phyloP scores from a whole-genome alignment of 1,140 invertebrate genomes.

The Ceratina australensis region DNA sequence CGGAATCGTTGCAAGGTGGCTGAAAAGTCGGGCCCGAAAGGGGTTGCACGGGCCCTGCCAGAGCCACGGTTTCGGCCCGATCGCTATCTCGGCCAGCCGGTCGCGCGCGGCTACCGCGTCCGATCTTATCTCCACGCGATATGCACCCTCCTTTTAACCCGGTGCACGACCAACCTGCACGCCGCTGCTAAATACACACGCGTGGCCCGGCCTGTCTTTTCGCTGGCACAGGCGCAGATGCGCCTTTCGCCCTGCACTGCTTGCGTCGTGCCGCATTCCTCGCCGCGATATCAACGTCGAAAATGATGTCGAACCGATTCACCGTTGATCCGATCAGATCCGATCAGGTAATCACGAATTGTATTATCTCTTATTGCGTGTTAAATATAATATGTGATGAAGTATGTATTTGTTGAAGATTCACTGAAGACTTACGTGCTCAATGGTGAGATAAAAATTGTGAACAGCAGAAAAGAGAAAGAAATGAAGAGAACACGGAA shows the following conservation, averaged over 20 bases:
- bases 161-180: conserved; percentile 57
- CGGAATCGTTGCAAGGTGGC: conserved; percentile 56
- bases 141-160: conserved; percentile 62
- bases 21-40: conserved; percentile 51
- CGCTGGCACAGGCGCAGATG: conserved; percentile 56
- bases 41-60: conserved; percentile 45
- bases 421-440: too few relatives aligned
- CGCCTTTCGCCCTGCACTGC: conserved; percentile 50
- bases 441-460: too few relatives aligned
- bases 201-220: conserved; percentile 45
- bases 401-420: too few relatives aligned
- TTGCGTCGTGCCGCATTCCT: conserved; percentile 54
- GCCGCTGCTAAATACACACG: conserved; percentile 49
- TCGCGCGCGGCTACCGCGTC: conserved; percentile 54
- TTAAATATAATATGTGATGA: too few relatives aligned
- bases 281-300: conserved; percentile 7
- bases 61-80: conserved; percentile 34
- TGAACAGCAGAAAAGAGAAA: too few relatives aligned
- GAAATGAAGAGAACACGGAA: too few relatives aligned
- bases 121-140: conserved; percentile 59
- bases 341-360: background rate
- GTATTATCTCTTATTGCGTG: too few relatives aligned
- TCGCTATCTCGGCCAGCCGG: conserved; percentile 62
- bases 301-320: background rate
- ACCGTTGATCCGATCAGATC: background rate